phyloP scores from a whole-genome alignment of 2,888 invertebrate species.

The Drosophila setosimentum region DNA sequence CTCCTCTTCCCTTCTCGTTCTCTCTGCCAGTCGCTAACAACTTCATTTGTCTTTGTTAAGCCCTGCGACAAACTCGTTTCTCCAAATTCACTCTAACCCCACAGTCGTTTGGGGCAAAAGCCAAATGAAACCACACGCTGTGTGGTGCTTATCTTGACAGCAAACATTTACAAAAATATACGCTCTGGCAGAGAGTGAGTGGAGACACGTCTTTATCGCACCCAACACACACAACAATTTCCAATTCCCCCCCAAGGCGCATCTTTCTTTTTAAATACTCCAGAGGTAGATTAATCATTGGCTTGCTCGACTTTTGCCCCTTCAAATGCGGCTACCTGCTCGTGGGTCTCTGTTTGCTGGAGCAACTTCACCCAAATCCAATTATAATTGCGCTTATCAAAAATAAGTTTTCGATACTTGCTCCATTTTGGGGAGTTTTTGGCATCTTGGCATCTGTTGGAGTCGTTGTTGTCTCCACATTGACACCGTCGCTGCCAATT shows the following conservation, averaged over 20 bases:
- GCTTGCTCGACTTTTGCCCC: constrained; percentile 43
- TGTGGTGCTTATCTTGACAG: constrained; percentile 78
- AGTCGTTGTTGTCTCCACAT: constrained; percentile 36
- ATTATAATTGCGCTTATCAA: constrained; percentile 81
- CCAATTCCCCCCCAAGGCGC: constrained; percentile 57
- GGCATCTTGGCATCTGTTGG: constrained; percentile 6
- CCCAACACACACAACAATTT: constrained; percentile 62
- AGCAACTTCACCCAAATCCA: constrained; percentile 75
- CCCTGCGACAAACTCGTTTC: constrained; percentile 55
- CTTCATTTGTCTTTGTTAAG: constrained; percentile 78
- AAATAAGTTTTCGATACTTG: constrained; percentile 80
- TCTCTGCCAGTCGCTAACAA: constrained; percentile 56
- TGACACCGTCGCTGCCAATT: constrained; percentile 70
- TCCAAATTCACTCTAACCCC: constrained; percentile 11
- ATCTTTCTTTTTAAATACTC: constrained; percentile 77
- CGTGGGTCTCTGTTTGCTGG: constrained; percentile 7
- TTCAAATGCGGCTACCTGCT: constrained; percentile 54
- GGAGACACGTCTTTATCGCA: constrained; percentile 73
- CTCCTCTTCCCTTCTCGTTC: constrained; percentile 1
- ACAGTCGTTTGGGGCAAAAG: background rate
- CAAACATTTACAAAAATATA: constrained; percentile 77
- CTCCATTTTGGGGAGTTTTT: constrained; percentile 35
- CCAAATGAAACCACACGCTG: constrained; percentile 70
- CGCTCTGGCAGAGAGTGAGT: constrained; percentile 9
- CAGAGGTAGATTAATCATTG: constrained; percentile 78